Conservation (phyloP, 2,888 invertebrate genomes). For the Taenaris catops region DNA sequence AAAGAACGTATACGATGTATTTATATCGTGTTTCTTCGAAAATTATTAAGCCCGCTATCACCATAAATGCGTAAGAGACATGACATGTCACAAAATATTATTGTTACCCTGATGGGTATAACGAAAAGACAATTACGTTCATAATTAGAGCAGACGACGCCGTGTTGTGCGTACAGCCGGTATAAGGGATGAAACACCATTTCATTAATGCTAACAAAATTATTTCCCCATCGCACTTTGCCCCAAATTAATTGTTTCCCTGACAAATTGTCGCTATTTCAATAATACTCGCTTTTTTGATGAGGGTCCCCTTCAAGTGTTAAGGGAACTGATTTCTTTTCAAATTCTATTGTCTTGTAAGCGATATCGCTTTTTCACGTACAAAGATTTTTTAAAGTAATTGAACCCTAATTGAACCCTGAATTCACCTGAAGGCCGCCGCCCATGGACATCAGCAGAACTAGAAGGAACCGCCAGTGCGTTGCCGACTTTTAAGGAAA, state of each 20-base stretch:
- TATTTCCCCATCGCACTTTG: slow-evolving; percentile 50
- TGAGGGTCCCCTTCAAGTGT: slow-evolving; percentile 54
- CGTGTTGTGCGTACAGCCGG: slow-evolving; percentile 14
- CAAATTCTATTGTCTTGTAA: too few species aligned
- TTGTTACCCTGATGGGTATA: slow-evolving; percentile 3
- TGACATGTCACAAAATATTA: slow-evolving; percentile 2
- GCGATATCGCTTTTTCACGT: too few species aligned
- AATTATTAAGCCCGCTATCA: not conserved
- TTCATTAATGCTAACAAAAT: slow-evolving; percentile 45
- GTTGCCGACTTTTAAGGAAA: too few species aligned
- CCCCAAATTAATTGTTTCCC: slow-evolving; percentile 40
- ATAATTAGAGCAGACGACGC: slow-evolving; percentile 13
- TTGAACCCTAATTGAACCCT: too few species aligned
- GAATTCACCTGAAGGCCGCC: too few species aligned
- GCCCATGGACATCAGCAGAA: too few species aligned
- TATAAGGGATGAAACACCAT: slow-evolving; percentile 24
- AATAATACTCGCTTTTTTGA: slow-evolving; percentile 53
- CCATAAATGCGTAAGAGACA: not conserved
- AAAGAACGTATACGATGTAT: too few species aligned
- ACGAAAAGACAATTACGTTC: slow-evolving; percentile 8
- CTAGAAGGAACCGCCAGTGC: too few species aligned
- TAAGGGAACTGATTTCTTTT: too few species aligned
- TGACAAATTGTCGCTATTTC: slow-evolving; percentile 64
- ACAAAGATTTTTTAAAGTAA: too few species aligned
- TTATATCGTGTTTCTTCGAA: too few species aligned